Percentiles rank a stretch among this genome's conserved stretches.
Evolutionary conservation across 2,113 vertebrate genomes (phyloP).

Genomic region (Corydoras maculifer): DNA sequence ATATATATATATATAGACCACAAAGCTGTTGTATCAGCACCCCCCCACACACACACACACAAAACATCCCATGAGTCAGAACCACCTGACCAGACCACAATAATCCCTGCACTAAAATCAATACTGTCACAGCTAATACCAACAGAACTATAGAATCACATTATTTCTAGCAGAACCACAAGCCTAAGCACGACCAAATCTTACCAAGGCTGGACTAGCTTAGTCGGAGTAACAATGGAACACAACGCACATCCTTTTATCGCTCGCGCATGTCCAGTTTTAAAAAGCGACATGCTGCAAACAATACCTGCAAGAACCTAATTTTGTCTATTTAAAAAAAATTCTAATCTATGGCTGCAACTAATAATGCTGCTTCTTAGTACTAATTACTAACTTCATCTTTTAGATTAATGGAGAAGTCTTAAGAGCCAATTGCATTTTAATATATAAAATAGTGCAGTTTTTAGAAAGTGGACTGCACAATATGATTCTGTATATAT

Average conservation of each 20-base stretch:
- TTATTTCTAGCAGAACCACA: conserved; percentile 1
- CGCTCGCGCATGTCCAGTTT: not conserved
- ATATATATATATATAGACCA: not conserved
- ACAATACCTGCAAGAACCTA: too few species aligned
- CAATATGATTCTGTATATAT: not conserved
- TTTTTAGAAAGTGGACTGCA: not conserved
- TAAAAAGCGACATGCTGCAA: too few species aligned
- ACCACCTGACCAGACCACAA: not conserved
- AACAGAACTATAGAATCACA: not conserved
- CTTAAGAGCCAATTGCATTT: too few species aligned
- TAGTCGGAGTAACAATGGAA: not conserved
- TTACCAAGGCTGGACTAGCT: not conserved
- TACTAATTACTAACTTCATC: too few species aligned
- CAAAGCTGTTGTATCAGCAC: not conserved
- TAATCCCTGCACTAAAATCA: not conserved
- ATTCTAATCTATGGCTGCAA: too few species aligned
- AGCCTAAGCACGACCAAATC: not conserved
- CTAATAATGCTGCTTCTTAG: too few species aligned
- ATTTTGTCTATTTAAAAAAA: too few species aligned
- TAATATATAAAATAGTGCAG: too few species aligned
- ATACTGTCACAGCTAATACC: conserved; percentile 11
- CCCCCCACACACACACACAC: not conserved
- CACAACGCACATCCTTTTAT: not conserved
- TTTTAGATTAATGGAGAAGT: too few species aligned
- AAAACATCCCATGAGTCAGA: not conserved